These are phyloP conservation scores for Phoronis australis DNA, from an alignment of 2,888 invertebrate species.

Conservation along the genomic window DNA sequence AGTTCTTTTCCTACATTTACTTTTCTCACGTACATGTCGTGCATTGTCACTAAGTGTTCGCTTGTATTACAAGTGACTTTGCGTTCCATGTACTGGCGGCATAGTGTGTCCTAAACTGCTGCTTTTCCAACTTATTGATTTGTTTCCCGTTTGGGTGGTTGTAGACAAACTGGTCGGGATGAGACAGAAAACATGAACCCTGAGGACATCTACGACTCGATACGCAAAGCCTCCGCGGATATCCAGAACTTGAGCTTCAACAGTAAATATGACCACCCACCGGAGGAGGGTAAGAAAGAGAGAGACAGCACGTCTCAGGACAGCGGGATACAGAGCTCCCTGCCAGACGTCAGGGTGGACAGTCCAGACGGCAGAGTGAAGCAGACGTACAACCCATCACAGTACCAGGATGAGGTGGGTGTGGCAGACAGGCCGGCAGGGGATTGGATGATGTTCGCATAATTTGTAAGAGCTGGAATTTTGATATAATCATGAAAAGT, in stretches of 20 bases:
- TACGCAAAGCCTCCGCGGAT: conserved; percentile 86
- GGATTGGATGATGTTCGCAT: no score
- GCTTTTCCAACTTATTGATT: background rate
- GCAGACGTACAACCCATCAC: conserved; percentile 36
- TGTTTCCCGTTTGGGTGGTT: background rate
- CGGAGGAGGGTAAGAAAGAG: conserved; percentile 50
- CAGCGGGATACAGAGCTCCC: conserved; percentile 81
- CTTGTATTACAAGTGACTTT: no score
- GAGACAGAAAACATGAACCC: conserved; percentile 59
- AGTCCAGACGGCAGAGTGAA: conserved; percentile 32
- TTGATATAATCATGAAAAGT: no score
- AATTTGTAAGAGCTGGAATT: no score
- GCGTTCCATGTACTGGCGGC: no score
- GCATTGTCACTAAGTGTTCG: no score
- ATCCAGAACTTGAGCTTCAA: conserved; percentile 77
- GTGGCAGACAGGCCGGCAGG: no score
- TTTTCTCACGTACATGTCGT: no score
- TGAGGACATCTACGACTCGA: conserved; percentile 68
- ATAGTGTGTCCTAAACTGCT: no score
- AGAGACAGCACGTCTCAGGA: conserved; percentile 65
- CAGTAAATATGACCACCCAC: conserved; percentile 36
- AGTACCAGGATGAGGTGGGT: conserved; percentile 31
- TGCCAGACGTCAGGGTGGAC: conserved; percentile 53
- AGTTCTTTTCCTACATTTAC: no score
- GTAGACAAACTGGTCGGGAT: no score